A percentile compares a stretch with the other conserved stretches of the same genome.
Conservation (phyloP, 2,797 vertebrate species). For the Lerista edwardsae region DNA sequence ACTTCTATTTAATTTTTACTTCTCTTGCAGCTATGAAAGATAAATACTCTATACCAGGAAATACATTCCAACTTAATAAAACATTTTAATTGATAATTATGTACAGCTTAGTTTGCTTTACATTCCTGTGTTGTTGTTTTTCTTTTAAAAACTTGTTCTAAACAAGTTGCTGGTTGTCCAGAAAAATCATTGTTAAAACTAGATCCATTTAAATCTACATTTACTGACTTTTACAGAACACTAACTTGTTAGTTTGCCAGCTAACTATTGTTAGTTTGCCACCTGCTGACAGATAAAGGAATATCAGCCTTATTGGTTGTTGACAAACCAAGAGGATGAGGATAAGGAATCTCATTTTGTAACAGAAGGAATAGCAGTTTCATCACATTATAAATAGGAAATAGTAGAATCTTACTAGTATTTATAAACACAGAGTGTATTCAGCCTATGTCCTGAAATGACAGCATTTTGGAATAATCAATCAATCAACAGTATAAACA, state of each 20-base stretch:
- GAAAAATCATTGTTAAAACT: not conserved
- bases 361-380: not conserved
- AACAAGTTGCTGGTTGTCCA: not conserved
- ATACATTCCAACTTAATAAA: not conserved
- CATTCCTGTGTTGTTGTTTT: not conserved
- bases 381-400: not conserved
- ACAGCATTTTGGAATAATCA: not conserved
- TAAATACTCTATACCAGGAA: not conserved
- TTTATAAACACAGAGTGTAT: not conserved
- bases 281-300: not conserved
- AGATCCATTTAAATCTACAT: not conserved
- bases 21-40: not conserved
- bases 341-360: not conserved
- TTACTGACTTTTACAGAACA: not conserved
- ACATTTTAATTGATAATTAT: not conserved
- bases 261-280: slow-evolving; percentile 4
- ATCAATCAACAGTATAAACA: too few relatives aligned
- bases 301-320: not conserved
- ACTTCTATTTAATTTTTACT: not conserved
- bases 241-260: not conserved
- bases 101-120: not conserved
- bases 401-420: not conserved
- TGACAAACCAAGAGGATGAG: too few relatives aligned
- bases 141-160: not conserved
- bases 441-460: not conserved